Percentiles rank a stretch among this genome's conserved stretches.
phyloP scores from a whole-genome alignment of 2,113 vertebrate species.

The Ailuropoda melanoleuca region DNA sequence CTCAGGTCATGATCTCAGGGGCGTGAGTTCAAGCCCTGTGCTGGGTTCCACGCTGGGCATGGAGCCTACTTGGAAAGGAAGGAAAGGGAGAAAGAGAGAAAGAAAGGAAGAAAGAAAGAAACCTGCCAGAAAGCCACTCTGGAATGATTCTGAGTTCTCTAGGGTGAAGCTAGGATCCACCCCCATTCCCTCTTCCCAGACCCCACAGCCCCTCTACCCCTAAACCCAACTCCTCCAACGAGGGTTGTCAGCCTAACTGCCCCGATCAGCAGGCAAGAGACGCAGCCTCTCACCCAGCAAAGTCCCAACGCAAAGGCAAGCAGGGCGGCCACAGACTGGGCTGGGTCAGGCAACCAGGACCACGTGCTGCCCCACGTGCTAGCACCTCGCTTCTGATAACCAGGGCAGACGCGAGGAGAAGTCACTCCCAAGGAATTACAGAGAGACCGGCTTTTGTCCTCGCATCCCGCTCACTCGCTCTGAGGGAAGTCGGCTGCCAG shows the following conservation, averaged over 20 bases:
- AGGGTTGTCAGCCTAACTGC: neutral
- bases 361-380: no score
- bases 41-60: no score
- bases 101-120: neutral
- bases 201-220: no score
- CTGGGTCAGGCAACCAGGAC: accelerated
- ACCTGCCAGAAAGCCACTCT: no score
- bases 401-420: neutral
- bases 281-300: accelerated
- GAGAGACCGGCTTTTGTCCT: neutral
- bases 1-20: no score
- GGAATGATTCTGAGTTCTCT: neutral
- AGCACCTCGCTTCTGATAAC: neutral
- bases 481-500: neutral
- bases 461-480: accelerated
- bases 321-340: no score
- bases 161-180: neutral
- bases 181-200: neutral
- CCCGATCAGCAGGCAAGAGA: neutral
- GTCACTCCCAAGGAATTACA: neutral
- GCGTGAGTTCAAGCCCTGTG: no score
- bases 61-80: no score
- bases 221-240: neutral
- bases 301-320: no score
- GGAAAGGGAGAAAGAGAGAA: no score